A percentile compares a stretch with the other conserved stretches of the same genome.
These are phyloP conservation scores for Rhodinocichla rosea DNA, from an alignment of 2,113 vertebrate species.

Conservation along the genomic window DNA sequence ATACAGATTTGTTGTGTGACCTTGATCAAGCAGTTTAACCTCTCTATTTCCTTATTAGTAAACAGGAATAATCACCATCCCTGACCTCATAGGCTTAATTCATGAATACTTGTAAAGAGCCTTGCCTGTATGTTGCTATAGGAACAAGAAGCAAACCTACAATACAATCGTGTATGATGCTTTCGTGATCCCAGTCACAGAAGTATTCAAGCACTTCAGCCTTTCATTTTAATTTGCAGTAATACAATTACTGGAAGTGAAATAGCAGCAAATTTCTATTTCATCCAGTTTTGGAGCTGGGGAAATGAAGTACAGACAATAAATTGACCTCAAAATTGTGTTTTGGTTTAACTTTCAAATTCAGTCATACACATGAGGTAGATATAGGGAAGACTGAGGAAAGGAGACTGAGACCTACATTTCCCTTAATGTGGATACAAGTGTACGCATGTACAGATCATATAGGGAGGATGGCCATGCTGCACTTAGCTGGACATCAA, in stretches of 20 bases:
- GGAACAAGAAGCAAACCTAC: conserved; percentile 10
- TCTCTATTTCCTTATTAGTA: conserved; percentile 33
- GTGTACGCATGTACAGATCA: neutral
- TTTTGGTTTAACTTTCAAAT: neutral
- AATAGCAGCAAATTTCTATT: neutral
- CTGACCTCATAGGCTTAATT: neutral
- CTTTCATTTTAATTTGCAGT: neutral
- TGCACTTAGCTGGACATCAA: neutral
- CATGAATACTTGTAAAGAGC: neutral
- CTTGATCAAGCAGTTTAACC: conserved; percentile 16
- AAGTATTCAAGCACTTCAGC: neutral
- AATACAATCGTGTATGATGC: neutral
- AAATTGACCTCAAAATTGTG: neutral
- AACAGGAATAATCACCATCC: neutral
- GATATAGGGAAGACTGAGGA: neutral
- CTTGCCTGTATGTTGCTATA: neutral
- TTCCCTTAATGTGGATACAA: neutral
- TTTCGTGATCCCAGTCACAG: neutral
- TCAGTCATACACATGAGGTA: neutral
- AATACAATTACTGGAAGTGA: neutral
- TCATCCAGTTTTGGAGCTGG: neutral
- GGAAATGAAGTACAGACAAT: neutral
- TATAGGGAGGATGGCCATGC: neutral
- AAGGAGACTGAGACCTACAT: neutral
- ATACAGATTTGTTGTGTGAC: neutral